These are phyloP conservation scores for Akabosia matsudoensis DNA, from an alignment of 1,140 invertebrate species.

Conservation along the genomic window DNA sequence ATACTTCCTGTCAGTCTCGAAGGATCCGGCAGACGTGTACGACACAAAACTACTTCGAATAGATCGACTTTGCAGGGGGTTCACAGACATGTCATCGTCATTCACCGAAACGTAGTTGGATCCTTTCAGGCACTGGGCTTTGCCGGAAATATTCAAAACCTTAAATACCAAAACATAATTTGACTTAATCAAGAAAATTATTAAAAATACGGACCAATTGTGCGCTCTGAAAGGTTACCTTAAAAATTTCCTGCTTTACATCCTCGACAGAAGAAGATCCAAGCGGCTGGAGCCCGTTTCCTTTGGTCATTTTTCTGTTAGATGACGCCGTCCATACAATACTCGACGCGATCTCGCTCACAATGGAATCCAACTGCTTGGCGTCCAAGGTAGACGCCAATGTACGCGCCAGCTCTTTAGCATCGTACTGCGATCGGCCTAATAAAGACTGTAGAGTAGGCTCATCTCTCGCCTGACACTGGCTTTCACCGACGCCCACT, in stretches of 20 bases:
- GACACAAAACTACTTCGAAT: not conserved
- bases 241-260: conserved; percentile 2
- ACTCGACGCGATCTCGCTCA: not conserved
- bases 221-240: not conserved
- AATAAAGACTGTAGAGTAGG: not conserved
- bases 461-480: too few species aligned
- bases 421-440: not conserved
- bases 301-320: not conserved
- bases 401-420: not conserved
- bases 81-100: not conserved
- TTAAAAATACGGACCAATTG: not conserved
- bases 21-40: not conserved
- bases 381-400: not conserved
- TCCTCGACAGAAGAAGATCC: not conserved
- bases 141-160: not conserved
- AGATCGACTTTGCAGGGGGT: not conserved
- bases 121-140: not conserved
- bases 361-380: not conserved
- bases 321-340: not conserved
- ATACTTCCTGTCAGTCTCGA: not conserved
- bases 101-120: not conserved
- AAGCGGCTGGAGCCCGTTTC: not conserved
- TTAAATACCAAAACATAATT: not conserved
- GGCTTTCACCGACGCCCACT: too few species aligned
- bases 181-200: not conserved